Evolutionary conservation across 2,797 vertebrate genomes (phyloP).

Genomic region (Hyperoplus lanceolatus): DNA sequence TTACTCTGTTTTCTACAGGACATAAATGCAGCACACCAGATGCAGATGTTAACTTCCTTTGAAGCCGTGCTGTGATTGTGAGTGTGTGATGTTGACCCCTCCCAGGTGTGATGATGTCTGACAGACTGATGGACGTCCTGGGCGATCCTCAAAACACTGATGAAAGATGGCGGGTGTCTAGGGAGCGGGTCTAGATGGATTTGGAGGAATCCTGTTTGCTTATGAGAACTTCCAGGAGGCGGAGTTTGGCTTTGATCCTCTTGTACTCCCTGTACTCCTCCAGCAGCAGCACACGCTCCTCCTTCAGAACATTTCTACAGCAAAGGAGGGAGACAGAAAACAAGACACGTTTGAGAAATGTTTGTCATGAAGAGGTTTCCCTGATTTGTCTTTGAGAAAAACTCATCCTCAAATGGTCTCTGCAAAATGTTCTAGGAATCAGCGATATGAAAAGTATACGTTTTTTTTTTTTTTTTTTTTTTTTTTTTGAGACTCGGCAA

Average conservation of each 20-base stretch:
- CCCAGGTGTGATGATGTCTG: slow-evolving; percentile 13
- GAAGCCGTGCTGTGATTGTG: slow-evolving; percentile 17
- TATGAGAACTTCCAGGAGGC: slow-evolving; percentile 97
- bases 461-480: too few relatives aligned
- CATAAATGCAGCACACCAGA: slow-evolving; percentile 36
- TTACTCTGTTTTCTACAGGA: slow-evolving; percentile 22
- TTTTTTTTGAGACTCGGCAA: too few relatives aligned
- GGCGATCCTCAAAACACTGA: slow-evolving; percentile 24
- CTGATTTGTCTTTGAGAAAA: not conserved
- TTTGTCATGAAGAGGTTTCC: not conserved
- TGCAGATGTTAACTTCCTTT: not conserved
- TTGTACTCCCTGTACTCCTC: slow-evolving; percentile 98
- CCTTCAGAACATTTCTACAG: slow-evolving; percentile 94
- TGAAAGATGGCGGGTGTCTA: slow-evolving; percentile 14
- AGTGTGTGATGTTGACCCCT: not conserved
- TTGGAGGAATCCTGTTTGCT: slow-evolving; percentile 99
- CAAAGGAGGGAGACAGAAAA: not conserved
- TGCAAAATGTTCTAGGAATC: too few relatives aligned
- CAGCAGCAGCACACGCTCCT: slow-evolving; percentile 93
- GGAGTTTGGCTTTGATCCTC: slow-evolving; percentile 97
- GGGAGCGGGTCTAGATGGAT: slow-evolving; percentile 88
- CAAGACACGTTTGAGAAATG: not conserved
- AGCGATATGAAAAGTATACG: too few relatives aligned
- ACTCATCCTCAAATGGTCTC: not conserved
- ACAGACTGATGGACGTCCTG: not conserved